phyloP scores from a whole-genome alignment of 2,797 vertebrate species.

The Sebastes steindachneri region DNA sequence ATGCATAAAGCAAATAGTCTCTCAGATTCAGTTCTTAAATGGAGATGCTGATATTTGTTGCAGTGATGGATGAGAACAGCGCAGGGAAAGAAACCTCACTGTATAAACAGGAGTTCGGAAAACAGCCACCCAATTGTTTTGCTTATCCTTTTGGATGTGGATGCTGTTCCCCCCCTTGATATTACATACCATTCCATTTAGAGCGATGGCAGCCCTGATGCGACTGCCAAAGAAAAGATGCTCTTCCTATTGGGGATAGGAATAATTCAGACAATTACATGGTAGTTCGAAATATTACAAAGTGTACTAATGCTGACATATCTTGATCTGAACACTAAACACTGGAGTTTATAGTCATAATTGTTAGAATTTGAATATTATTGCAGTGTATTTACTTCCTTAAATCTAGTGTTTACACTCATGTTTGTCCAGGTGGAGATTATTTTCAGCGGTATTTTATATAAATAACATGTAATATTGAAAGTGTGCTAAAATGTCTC shows the following conservation, averaged over 20 bases:
- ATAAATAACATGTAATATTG: not conserved
- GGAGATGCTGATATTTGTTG: conserved; percentile 69
- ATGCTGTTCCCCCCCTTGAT: conserved; percentile 76
- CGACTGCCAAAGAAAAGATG: conserved; percentile 56
- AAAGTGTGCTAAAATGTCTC: not conserved
- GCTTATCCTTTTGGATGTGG: conserved; percentile 80
- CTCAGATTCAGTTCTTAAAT: conserved; percentile 75
- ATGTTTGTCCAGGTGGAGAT: not conserved
- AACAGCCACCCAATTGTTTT: conserved; percentile 81
- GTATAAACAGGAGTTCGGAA: conserved; percentile 77
- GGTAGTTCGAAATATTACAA: conserved; percentile 18
- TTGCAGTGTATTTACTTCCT: not conserved
- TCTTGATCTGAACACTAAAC: not conserved
- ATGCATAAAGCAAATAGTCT: conserved; percentile 33
- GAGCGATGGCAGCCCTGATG: conserved; percentile 79
- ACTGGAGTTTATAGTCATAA: not conserved
- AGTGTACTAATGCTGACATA: conserved; percentile 14
- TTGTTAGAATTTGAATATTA: not conserved
- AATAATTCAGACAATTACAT: conserved; percentile 50
- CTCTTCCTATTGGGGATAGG: conserved; percentile 73
- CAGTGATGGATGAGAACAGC: conserved; percentile 46
- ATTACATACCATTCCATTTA: conserved; percentile 95
- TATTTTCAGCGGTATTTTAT: not conserved
- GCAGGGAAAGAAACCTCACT: conserved; percentile 40
- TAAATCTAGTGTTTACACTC: not conserved